These are phyloP conservation scores for Menidia beryllina DNA, from an alignment of 2,113 vertebrate species.

Conservation along the genomic window DNA sequence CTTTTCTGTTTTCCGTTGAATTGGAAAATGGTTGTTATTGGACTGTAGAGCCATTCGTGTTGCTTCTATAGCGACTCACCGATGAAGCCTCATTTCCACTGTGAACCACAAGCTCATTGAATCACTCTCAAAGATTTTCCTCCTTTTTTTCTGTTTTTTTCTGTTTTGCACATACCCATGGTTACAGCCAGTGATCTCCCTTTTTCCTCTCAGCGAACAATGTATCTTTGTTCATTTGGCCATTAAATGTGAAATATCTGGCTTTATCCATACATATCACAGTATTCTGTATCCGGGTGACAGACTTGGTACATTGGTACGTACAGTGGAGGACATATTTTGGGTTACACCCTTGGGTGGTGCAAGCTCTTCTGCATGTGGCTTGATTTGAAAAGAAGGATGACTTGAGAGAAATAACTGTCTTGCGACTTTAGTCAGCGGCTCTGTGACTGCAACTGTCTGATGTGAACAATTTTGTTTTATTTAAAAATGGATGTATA, in stretches of 20 bases:
- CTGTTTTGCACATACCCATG: slow-evolving; percentile 75
- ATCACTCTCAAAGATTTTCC: slow-evolving; percentile 24
- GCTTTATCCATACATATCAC: slow-evolving; percentile 40
- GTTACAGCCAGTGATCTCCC: slow-evolving; percentile 50
- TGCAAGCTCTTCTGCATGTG: slow-evolving; percentile 67
- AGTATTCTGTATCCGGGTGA: slow-evolving; percentile 50
- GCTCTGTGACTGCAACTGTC: slow-evolving; percentile 64
- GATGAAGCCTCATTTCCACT: slow-evolving; percentile 66
- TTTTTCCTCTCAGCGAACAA: slow-evolving; percentile 44
- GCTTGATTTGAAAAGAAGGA: slow-evolving; percentile 53
- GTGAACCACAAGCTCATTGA: slow-evolving; percentile 67
- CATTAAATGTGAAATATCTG: slow-evolving; percentile 46
- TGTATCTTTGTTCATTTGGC: slow-evolving; percentile 34
- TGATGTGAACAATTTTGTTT: slow-evolving; percentile 53
- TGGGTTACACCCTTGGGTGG: slow-evolving; percentile 40
- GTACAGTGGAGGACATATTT: slow-evolving; percentile 40
- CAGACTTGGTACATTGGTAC: slow-evolving; percentile 33
- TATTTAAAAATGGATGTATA: slow-evolving; percentile 38
- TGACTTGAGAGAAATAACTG: slow-evolving; percentile 37
- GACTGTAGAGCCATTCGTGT: slow-evolving; percentile 48
- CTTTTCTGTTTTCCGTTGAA: slow-evolving; percentile 21
- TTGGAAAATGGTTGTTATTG: slow-evolving; percentile 43
- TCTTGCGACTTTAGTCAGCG: slow-evolving; percentile 31
- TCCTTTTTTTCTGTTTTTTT: slow-evolving; percentile 29
- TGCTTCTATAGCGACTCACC: slow-evolving; percentile 39